Evolutionary conservation across 2,888 invertebrate genomes (phyloP).

Genomic region (Sinotaia quadrata): DNA sequence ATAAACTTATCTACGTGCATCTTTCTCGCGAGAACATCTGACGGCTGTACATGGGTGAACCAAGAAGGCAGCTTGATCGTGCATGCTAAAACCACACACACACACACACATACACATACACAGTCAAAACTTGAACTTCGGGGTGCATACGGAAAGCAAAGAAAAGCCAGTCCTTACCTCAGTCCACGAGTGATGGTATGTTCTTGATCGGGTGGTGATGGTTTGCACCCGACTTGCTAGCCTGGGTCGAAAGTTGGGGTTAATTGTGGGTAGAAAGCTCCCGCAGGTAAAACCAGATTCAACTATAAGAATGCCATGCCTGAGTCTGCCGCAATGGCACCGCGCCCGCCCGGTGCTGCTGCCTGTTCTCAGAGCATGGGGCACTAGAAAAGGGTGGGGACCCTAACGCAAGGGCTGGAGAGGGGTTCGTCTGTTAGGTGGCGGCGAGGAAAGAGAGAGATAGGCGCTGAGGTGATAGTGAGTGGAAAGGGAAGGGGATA

Average conservation of each 20-base stretch:
- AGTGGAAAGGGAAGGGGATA: background rate
- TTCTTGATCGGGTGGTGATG: background rate
- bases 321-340: conserved; percentile 20
- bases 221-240: conserved; percentile 2
- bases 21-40: too few relatives aligned
- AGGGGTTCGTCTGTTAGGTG: background rate
- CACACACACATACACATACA: too few relatives aligned
- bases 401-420: background rate
- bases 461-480: background rate
- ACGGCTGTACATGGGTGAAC: too few relatives aligned
- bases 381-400: too few relatives aligned
- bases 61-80: too few relatives aligned
- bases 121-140: too few relatives aligned
- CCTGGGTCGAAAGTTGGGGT: conserved; percentile 13
- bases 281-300: conserved; percentile 38
- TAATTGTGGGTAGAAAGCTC: conserved; percentile 38
- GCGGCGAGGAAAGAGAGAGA: conserved; percentile 6
- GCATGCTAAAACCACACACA: too few relatives aligned
- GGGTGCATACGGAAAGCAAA: too few relatives aligned
- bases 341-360: conserved; percentile 1
- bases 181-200: conserved; percentile 2
- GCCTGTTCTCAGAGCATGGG: too few relatives aligned
- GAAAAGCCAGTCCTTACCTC: conserved; percentile 22
- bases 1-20: too few relatives aligned
- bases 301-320: conserved; percentile 41